phyloP scores from a whole-genome alignment of 2,888 invertebrate species.

The Aradus depressus region DNA sequence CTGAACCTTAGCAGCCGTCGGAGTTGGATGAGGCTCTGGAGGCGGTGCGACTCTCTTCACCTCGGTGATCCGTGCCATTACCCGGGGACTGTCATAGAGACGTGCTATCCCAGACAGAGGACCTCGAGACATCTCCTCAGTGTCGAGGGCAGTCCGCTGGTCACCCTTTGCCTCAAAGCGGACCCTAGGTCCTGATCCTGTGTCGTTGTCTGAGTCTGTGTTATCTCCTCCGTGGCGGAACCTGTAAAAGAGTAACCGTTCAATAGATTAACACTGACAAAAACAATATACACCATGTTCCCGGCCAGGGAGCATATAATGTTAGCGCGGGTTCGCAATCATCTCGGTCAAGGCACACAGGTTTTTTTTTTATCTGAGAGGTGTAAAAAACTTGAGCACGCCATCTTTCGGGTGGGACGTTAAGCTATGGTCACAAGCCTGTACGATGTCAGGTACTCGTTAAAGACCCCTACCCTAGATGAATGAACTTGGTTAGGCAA shows the following conservation, averaged over 20 bases:
- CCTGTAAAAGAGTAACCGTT: not conserved
- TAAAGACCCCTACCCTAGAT: no score
- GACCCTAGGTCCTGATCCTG: slow-evolving; percentile 38
- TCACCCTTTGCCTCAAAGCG: slow-evolving; percentile 40
- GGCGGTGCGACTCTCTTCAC: slow-evolving; percentile 49
- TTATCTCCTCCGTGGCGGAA: slow-evolving; percentile 42
- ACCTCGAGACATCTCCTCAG: slow-evolving; percentile 67
- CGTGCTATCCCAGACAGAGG: slow-evolving; percentile 84
- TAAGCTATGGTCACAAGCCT: no score
- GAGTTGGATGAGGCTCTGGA: slow-evolving; percentile 39
- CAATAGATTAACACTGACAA: slow-evolving; percentile 8
- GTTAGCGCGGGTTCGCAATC: no score
- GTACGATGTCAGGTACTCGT: no score
- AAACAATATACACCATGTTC: no score
- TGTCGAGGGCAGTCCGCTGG: slow-evolving; percentile 66
- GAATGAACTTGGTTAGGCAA: no score
- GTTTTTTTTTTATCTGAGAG: no score
- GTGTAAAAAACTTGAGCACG: no score
- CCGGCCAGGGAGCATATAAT: no score
- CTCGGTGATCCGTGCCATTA: slow-evolving; percentile 75
- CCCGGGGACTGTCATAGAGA: slow-evolving; percentile 74
- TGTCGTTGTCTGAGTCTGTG: slow-evolving; percentile 39
- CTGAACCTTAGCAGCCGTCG: slow-evolving; percentile 5
- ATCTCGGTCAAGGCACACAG: no score
- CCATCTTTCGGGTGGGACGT: no score